Evolutionary conservation across 2,113 vertebrate species (phyloP), one percentile per base, ranked within the genome.

Genomic region (Centropristis striata): DNA sequence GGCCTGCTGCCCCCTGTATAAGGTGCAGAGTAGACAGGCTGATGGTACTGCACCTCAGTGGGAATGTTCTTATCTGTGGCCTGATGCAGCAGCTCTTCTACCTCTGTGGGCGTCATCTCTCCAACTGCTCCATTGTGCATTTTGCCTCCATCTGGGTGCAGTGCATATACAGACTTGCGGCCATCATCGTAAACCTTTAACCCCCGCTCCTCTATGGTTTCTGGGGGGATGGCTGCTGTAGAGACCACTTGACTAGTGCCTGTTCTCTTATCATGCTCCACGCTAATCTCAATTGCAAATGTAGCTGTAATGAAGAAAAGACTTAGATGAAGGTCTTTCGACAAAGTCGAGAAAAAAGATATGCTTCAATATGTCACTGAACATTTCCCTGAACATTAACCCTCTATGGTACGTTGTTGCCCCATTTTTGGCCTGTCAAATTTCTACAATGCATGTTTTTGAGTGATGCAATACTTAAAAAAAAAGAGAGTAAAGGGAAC

Each of bases 271-370:
- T 99, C 96, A 80, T 95, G 97, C 91, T 98, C 95, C 65, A 99
- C 98, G 86, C 95, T 98, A 81, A 99, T 98, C 94, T 98, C 96
- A 96, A 99, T 96, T 7, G 96, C 97, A 90, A 98, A 97, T 50
- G 97, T 90, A 28, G 97, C 98, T 99, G 94, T 18, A 88, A 84
- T 6, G 39, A 91, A 86, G 12, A 77, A 46, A 70, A 83, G 5
- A 55, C 20, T 25, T 3, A 54, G 0, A 42, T 75, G 23, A 78
- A 83, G n/a, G 8, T 32, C n/a, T 54, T 8, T 44, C 27, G 21
- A 49, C 11, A 36, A 32, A 66, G 4, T 51, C 2, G 8, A 14
- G 37, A 14, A 64, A 36, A 47, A 32, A 57, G n/a, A n/a, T n/a
- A n/a, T n/a, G n/a, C n/a, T n/a, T n/a, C n/a, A n/a, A n/a, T n/a